These are phyloP conservation scores for Episyrphus balteatus DNA, from an alignment of 1,140 invertebrate species.

Conservation along the genomic window DNA sequence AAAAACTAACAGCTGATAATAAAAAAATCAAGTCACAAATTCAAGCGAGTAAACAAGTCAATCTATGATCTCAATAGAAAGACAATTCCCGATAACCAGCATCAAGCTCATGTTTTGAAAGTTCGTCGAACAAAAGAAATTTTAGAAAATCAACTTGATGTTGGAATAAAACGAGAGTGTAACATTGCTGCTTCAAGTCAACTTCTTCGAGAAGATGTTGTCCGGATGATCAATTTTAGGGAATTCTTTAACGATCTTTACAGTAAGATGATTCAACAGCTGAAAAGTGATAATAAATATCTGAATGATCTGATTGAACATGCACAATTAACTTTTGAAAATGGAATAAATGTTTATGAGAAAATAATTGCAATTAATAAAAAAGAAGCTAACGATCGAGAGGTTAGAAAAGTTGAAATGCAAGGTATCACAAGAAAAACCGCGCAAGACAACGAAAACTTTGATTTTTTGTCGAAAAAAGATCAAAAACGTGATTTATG, in stretches of 20 bases:
- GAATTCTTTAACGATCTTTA: slow-evolving; percentile 25
- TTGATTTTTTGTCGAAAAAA: slow-evolving; percentile 25
- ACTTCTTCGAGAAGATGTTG: slow-evolving; percentile 20
- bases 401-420: slow-evolving; percentile 19
- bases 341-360: slow-evolving; percentile 24
- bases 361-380: slow-evolving; percentile 23
- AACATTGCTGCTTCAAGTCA: slow-evolving; percentile 21
- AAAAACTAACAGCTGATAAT: slow-evolving; percentile 19
- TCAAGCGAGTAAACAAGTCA: slow-evolving; percentile 16
- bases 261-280: slow-evolving; percentile 24
- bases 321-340: slow-evolving; percentile 23
- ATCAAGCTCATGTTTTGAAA: slow-evolving; percentile 14
- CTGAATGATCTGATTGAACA: slow-evolving; percentile 26
- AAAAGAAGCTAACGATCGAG: slow-evolving; percentile 20
- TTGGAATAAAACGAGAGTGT: slow-evolving; percentile 23
- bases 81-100: slow-evolving; percentile 23
- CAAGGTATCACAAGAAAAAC: slow-evolving; percentile 28
- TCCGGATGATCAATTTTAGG: slow-evolving; percentile 23
- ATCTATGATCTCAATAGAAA: slow-evolving; percentile 21
- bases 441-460: slow-evolving; percentile 24
- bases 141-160: slow-evolving; percentile 24
- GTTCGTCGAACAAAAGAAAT: slow-evolving; percentile 20
- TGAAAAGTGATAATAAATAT: slow-evolving; percentile 30
- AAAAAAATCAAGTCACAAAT: slow-evolving; percentile 19
- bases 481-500: slow-evolving; percentile 16